These are phyloP conservation scores for Hyaena hyaena DNA, from an alignment of 2,113 vertebrate species.

Conservation along the genomic window DNA sequence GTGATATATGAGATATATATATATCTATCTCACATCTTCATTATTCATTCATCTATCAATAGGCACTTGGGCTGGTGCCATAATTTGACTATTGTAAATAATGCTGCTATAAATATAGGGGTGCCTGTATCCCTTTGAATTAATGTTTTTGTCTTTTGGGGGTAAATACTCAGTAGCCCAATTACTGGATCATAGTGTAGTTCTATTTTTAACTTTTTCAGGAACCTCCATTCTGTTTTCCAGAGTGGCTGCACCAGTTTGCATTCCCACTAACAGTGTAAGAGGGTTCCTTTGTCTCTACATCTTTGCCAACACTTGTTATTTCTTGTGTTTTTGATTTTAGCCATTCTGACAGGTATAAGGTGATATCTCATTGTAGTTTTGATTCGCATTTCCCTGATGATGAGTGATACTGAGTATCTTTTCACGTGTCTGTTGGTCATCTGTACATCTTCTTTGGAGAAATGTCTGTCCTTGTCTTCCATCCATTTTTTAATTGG, in stretches of 20 bases:
- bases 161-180: neutral
- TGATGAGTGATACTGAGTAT: neutral
- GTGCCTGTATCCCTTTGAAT: neutral
- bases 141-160: neutral
- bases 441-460: neutral
- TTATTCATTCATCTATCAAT: neutral
- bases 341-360: neutral
- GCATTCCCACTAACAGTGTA: neutral
- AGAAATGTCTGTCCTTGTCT: neutral
- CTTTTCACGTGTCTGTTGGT: neutral
- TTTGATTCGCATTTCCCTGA: neutral
- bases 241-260: neutral
- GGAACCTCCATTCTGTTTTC: neutral
- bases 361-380: neutral
- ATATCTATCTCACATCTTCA: neutral
- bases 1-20: neutral
- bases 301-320: neutral
- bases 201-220: neutral
- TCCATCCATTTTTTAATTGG: neutral
- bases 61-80: neutral
- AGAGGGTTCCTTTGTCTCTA: neutral
- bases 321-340: neutral
- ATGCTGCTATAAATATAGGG: neutral
- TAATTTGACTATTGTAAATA: neutral
- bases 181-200: neutral